These are phyloP conservation scores for Gymnothorax reevesii DNA, from an alignment of 2,797 vertebrate genomes.

Conservation along the genomic window DNA sequence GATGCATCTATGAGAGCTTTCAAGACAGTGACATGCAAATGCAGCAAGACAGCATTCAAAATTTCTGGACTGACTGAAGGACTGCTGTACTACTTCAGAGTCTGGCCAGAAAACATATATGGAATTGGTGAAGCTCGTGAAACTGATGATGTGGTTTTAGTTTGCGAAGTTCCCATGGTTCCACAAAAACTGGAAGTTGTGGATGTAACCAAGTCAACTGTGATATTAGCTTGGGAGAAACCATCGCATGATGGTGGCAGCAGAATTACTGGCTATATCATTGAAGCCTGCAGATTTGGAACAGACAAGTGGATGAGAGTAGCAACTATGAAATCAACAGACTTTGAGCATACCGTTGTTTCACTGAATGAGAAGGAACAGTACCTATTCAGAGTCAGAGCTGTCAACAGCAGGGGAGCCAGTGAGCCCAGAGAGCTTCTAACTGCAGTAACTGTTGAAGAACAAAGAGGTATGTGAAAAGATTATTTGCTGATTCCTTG, in stretches of 20 bases:
- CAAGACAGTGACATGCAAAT: conserved; percentile 95
- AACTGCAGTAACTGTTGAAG: conserved; percentile 88
- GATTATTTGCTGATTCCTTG: conserved; percentile 2
- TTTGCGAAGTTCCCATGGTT: conserved; percentile 91
- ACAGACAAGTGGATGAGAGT: conserved; percentile 98
- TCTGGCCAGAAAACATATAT: conserved; percentile 96
- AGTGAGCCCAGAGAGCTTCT: conserved; percentile 91
- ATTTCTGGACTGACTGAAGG: conserved; percentile 89
- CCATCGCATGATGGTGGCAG: conserved; percentile 95
- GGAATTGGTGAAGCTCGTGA: conserved; percentile 92
- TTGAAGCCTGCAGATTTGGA: conserved; percentile 93
- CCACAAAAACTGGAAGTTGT: conserved; percentile 90
- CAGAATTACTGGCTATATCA: conserved; percentile 87
- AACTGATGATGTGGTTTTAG: conserved; percentile 85
- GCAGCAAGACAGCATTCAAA: conserved; percentile 92
- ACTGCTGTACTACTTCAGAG: conserved; percentile 95
- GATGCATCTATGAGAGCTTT: conserved; percentile 98
- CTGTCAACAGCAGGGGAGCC: conserved; percentile 89
- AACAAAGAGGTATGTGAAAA: conserved; percentile 84
- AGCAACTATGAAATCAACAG: conserved; percentile 84
- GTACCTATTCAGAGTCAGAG: conserved; percentile 91
- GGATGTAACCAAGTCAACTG: conserved; percentile 90
- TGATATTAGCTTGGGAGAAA: conserved; percentile 93
- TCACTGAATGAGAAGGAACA: conserved; percentile 96
- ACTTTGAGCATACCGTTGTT: conserved; percentile 88